Conservation (phyloP, 2,113 vertebrate genomes). For the Reinhardtius hippoglossoides region DNA sequence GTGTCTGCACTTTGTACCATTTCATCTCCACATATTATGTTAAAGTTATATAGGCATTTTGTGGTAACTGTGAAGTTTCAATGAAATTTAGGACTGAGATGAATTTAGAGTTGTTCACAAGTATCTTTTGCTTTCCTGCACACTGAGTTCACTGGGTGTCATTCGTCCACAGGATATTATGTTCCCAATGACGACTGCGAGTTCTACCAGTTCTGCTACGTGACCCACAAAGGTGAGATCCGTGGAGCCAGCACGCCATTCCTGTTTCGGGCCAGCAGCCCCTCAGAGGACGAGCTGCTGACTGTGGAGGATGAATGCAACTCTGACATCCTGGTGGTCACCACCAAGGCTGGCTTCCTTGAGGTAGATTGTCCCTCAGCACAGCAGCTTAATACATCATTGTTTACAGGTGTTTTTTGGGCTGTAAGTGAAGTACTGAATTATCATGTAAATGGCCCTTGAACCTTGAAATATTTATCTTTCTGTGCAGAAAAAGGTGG, state of each 20-base stretch:
- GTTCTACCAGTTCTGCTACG: slow-evolving; percentile 99
- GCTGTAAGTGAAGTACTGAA: not conserved
- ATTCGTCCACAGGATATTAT: slow-evolving; percentile 88
- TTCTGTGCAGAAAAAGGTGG: slow-evolving; percentile 90
- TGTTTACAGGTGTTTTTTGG: not conserved
- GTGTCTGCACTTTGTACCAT: not conserved
- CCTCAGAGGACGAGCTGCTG: slow-evolving; percentile 92
- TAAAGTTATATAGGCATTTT: not conserved
- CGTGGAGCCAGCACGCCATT: slow-evolving; percentile 98
- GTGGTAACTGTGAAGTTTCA: not conserved
- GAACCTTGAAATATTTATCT: not conserved
- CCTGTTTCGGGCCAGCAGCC: slow-evolving; percentile 92
- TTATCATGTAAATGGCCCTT: not conserved
- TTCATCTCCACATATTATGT: not conserved
- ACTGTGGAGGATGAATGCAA: slow-evolving; percentile 97
- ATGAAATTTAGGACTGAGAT: not conserved
- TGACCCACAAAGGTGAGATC: slow-evolving; percentile 98
- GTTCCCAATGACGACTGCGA: slow-evolving; percentile 97
- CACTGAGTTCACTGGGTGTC: not conserved
- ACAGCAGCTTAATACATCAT: not conserved
- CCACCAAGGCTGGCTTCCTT: slow-evolving; percentile 94
- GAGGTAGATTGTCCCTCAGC: slow-evolving; percentile 83
- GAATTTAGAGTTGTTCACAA: not conserved
- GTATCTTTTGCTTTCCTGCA: not conserved
- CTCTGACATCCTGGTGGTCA: slow-evolving; percentile 98